Base-by-base conservation (phyloP, 1,140 invertebrate genomes). In the Meteorus sp. region DNA sequence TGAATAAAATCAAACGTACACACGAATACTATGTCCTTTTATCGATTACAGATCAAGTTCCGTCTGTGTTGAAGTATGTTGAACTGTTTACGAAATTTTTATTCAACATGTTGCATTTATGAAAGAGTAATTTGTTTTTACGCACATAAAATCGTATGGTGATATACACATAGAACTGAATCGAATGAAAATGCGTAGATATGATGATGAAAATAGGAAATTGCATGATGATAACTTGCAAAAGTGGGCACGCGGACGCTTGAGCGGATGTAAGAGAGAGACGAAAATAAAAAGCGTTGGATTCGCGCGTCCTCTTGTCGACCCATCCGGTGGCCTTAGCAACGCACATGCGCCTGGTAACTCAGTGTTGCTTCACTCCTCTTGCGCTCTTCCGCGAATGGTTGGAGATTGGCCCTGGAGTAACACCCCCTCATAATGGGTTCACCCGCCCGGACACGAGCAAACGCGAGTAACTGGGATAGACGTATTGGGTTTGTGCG, bases 321-420 rank as follows among this genome's bases (percentile, higher is more conserved):
- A 76, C 67, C 72, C 70, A 76, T 76, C 72, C 74, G 70, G 72
- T 69, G 72, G 74, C 78, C 78, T 72, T 80, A 77, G 77, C 76
- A 80, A 80, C 78, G 77, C 75, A 78, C 78, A 80, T 80, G 78
- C 78, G 78, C 78, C 74, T n/a, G n/a, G n/a, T n/a, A n/a, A n/a
- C n/a, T n/a, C n/a, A n/a, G n/a, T n/a, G n/a, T n/a, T n/a, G n/a
- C 75, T 76, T 73, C 65, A 69, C 60, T 29, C 31, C 17, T 20
- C 22, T 37, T 39, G 29, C 48, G 47, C 29, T 66, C 65, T 61
- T 66, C 63, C 61, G 67, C 71, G 72, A 73, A 71, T 76, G 72
- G 75, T 78, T 75, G 72, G 74, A 76, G 77, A 78, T 80, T 79
- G 77, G 77, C 78, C 57, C 73, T 73, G 75, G 74, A 80, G 78